Conservation (phyloP, 1,140 invertebrate species). For the Drosophila biarmipes region DNA sequence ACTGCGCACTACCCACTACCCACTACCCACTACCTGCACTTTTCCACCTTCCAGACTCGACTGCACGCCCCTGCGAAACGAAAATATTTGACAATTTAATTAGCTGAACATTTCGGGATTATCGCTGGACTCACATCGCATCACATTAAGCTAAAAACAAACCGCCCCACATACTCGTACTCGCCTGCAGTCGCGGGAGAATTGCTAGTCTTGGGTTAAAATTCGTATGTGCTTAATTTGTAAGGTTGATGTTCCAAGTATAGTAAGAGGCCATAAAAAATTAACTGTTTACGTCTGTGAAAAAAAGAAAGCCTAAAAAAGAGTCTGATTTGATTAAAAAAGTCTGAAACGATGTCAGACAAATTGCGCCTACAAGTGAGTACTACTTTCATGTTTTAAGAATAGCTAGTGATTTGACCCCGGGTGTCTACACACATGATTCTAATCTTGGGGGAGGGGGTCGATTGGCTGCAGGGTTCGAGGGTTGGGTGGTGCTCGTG, state of each 20-base stretch:
- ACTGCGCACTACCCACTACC: too few species aligned
- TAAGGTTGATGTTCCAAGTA: too few species aligned
- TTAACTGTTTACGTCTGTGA: too few species aligned
- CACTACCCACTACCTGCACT: conserved; percentile 9
- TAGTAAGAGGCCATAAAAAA: too few species aligned
- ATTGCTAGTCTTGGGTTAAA: too few species aligned
- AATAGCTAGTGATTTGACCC: background rate
- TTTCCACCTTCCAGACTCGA: conserved; percentile 9
- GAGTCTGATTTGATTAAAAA: too few species aligned
- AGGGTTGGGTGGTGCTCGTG: conserved; percentile 17
- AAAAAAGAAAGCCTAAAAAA: too few species aligned
- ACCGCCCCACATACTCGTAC: conserved; percentile 4
- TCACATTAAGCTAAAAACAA: conserved; percentile 36
- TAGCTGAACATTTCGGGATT: conserved; percentile 75
- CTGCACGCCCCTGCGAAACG: conserved; percentile 15
- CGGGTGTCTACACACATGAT: conserved; percentile 12
- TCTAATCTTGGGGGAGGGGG: conserved; percentile 45
- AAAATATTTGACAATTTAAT: conserved; percentile 84
- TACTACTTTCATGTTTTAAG: background rate
- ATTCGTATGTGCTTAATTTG: too few species aligned
- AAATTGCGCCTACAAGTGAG: too few species aligned
- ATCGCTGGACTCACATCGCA: conserved; percentile 52
- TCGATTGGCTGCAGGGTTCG: background rate
- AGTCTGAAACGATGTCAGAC: too few species aligned
- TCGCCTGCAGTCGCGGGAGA: background rate